Evolutionary conservation across 2,113 vertebrate species (phyloP).

Genomic region (Embiotoca jacksoni): DNA sequence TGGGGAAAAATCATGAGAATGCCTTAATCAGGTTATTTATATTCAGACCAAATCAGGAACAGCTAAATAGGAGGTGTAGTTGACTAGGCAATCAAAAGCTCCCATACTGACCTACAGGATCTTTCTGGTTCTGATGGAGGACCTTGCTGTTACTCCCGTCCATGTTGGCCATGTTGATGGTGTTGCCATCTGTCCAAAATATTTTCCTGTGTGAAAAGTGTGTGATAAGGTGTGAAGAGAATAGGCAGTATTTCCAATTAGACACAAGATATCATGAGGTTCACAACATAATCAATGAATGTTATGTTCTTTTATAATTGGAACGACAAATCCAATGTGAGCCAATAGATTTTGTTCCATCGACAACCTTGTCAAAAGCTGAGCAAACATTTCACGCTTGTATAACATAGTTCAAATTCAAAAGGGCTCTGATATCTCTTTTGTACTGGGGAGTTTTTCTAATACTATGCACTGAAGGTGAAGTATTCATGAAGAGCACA

Average conservation of each 20-base stretch:
- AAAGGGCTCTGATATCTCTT: constrained; percentile 2
- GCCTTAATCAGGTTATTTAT: background rate
- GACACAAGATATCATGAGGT: constrained; percentile 4
- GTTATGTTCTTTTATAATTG: constrained; percentile 14
- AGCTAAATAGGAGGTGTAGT: background rate
- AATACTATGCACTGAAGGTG: constrained; percentile 32
- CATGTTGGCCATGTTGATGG: constrained; percentile 98
- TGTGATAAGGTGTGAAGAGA: constrained; percentile 26
- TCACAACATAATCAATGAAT: constrained; percentile 28
- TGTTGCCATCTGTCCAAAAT: constrained; percentile 98
- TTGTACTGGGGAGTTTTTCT: constrained; percentile 16
- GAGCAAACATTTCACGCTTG: background rate
- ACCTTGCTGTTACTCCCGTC: constrained; percentile 98
- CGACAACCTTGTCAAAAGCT: constrained; percentile 11
- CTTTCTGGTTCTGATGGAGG: constrained; percentile 96
- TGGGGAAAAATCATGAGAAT: background rate
- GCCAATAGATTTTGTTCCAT: constrained; percentile 10
- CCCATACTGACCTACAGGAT: constrained; percentile 91
- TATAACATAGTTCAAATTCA: constrained; percentile 5
- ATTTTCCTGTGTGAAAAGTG: constrained; percentile 89
- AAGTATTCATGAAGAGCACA: constrained; percentile 49
- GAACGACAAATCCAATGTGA: constrained; percentile 11
- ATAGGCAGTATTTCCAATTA: constrained; percentile 18
- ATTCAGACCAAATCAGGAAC: background rate
- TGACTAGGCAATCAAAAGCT: background rate